Base-by-base conservation (phyloP, 2,113 vertebrate species). In the Dipodomys stephensi region DNA sequence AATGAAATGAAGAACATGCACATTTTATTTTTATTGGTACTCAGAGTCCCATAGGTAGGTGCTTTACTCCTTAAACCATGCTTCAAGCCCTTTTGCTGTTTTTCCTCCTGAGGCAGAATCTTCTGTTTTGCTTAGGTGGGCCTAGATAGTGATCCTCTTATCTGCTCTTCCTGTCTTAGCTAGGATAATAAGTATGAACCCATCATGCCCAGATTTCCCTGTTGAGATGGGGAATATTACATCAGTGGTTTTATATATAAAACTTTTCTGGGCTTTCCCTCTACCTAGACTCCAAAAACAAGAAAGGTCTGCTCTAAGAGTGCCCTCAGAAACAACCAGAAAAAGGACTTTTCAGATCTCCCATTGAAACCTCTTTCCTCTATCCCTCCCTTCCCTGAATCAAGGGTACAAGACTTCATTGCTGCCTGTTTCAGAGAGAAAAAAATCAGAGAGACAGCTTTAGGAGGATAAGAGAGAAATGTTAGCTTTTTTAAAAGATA, bases 401-500 rank as follows among this genome's bases (percentile, higher is more conserved):
- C 44, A 88, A 90, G 44, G 8, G 20, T 82, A 64, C 46, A 78
- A 78, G 57, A 44, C 18, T 82, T 74, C 83, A 18, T 78, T 77
- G 13, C 25, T 76, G 6, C 18, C 18, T 80, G 22, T 71, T 78
- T 53, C 39, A 2, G 30, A 83, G 74, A 13, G 15, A 16, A 71
- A 69, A 23, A 23, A 27, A 4, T 72, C 16, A 87, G 35, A 84
- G 28, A 49, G 32, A 25, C 28, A 64, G 23, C 39, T 81, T 69
- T 27, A 18, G 49, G 74, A 83, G n/a, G 39, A 28, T 85, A 78
- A 94, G 20, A 32, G 28, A 85, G 65, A 25, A 92, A 92, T 18
- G 78, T 27, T 86, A 65, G 18, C 13, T 83, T 79, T 53, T 88
- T 39, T 6, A 6, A 44, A 73, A 83, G 84, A 27, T 71, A 87